These are phyloP conservation scores for Channa argus DNA, from an alignment of 2,113 vertebrate species.

Conservation along the genomic window DNA sequence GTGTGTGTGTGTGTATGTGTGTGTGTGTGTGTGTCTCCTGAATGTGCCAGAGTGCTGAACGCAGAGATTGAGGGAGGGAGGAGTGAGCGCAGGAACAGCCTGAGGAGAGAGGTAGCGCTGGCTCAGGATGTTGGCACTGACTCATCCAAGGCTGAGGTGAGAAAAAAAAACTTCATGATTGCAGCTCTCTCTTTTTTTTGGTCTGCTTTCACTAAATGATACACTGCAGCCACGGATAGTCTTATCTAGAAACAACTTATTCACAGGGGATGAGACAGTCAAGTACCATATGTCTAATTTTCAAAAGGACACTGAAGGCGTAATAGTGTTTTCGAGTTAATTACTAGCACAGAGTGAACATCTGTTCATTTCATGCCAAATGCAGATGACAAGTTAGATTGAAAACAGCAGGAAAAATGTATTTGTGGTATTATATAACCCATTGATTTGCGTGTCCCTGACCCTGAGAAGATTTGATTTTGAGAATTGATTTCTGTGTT, in stretches of 20 bases:
- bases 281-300: neutral
- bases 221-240: neutral
- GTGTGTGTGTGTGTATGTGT: too few species aligned
- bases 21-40: conserved; percentile 18
- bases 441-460: conserved; percentile 21
- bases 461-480: conserved; percentile 18
- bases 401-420: conserved; percentile 24
- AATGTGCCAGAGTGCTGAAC: conserved; percentile 65
- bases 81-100: conserved; percentile 69
- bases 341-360: neutral
- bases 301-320: neutral
- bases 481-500: conserved; percentile 23
- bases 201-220: neutral
- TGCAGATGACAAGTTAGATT: neutral
- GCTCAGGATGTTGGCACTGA: conserved; percentile 53
- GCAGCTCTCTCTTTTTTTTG: too few species aligned
- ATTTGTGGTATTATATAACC: conserved; percentile 16
- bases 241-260: neutral
- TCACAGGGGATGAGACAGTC: conserved; percentile 2
- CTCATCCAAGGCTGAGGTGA: conserved; percentile 72
- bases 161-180: conserved; percentile 11
- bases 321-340: neutral
- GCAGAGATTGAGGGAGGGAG: conserved; percentile 60
- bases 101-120: conserved; percentile 67
- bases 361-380: neutral